Conservation (phyloP, 1,140 invertebrate genomes). For the Drosophila quadrilineata region DNA sequence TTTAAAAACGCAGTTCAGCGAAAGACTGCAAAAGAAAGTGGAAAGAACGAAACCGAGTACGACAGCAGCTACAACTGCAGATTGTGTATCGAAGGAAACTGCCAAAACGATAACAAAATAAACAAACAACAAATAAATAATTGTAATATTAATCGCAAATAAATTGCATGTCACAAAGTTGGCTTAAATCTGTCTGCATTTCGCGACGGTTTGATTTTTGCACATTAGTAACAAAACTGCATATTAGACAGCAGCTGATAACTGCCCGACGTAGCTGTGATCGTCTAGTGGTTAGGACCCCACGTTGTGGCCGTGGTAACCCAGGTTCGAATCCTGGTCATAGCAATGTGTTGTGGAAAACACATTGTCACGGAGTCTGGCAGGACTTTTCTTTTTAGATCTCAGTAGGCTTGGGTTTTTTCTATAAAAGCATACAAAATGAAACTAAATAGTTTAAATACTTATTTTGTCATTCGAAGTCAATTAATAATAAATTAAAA, state of each 20-base stretch:
- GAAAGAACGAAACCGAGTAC: slow-evolving; percentile 2
- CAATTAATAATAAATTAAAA: background rate
- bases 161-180: background rate
- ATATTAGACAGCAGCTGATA: slow-evolving; percentile 24
- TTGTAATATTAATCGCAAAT: background rate
- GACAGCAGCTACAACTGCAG: background rate
- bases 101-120: background rate
- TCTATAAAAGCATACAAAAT: too few species aligned
- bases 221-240: slow-evolving; percentile 36
- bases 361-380: slow-evolving; percentile 75
- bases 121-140: background rate
- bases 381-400: slow-evolving; percentile 23
- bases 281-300: slow-evolving; percentile 93
- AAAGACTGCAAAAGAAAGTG: slow-evolving; percentile 30
- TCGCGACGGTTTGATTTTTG: slow-evolving; percentile 1
- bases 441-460: background rate
- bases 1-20: slow-evolving; percentile 34
- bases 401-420: background rate
- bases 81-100: background rate
- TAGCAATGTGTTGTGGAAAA: slow-evolving; percentile 81
- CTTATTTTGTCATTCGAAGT: too few species aligned
- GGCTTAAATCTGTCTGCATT: background rate
- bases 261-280: slow-evolving; percentile 85
- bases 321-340: slow-evolving; percentile 95
- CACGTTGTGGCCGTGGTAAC: slow-evolving; percentile 95